Conservation (phyloP, 2,797 vertebrate genomes). For the Danio aesculapii region DNA sequence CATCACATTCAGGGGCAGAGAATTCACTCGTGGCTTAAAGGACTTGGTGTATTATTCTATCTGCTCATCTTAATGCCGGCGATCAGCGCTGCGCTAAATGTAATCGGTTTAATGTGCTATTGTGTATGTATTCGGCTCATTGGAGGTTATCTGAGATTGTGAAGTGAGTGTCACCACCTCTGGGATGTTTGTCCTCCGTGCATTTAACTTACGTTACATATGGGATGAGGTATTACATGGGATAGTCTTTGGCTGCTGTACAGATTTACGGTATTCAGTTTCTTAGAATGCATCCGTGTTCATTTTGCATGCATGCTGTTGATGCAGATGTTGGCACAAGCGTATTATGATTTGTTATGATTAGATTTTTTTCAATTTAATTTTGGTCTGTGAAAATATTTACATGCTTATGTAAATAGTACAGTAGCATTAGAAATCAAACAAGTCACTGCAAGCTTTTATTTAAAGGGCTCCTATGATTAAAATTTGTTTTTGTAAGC, state of each 20-base stretch:
- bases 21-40: conserved; percentile 56
- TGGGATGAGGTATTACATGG: conserved; percentile 21
- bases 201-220: conserved; percentile 30
- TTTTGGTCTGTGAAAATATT: too few relatives aligned
- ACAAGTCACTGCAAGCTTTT: too few relatives aligned
- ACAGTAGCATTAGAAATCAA: too few relatives aligned
- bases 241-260: background rate
- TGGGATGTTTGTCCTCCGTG: conserved; percentile 47
- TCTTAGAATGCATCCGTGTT: background rate
- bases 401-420: too few relatives aligned
- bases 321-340: background rate
- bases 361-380: too few relatives aligned
- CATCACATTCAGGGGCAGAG: conserved; percentile 28
- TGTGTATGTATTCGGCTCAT: conserved; percentile 53
- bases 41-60: conserved; percentile 46
- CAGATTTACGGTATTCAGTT: conserved; percentile 12
- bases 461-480: too few relatives aligned
- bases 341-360: too few relatives aligned
- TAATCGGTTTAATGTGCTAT: conserved; percentile 46
- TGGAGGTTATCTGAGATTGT: conserved; percentile 54
- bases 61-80: conserved; percentile 57
- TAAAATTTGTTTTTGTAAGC: too few relatives aligned
- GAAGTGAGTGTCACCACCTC: conserved; percentile 40
- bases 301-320: background rate
- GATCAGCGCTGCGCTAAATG: conserved; percentile 56